Percentiles rank a stretch among this genome's conserved stretches.
These are phyloP conservation scores for Cinclus cinclus DNA, from an alignment of 2,113 vertebrate species.

Conservation along the genomic window DNA sequence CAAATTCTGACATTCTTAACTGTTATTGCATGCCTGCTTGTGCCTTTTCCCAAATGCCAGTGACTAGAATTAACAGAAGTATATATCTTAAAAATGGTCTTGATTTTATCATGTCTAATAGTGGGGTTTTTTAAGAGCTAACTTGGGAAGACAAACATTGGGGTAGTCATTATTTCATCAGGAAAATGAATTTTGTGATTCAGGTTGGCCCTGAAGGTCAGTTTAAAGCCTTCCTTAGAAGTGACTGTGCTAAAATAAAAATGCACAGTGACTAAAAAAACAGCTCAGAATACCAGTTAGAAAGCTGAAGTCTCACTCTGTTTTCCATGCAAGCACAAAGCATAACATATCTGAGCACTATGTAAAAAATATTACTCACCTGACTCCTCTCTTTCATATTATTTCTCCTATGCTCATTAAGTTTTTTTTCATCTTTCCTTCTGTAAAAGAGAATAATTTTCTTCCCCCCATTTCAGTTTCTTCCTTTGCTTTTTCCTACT, in stretches of 20 bases:
- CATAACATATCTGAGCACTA: background rate
- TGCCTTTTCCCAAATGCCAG: background rate
- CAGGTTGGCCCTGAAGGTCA: background rate
- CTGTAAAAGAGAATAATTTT: background rate
- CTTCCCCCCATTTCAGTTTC: background rate
- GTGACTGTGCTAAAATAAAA: background rate
- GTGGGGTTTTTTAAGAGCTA: background rate
- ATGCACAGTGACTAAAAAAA: background rate
- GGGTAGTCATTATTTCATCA: background rate
- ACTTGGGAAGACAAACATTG: background rate
- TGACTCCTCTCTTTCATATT: background rate
- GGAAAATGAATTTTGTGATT: background rate
- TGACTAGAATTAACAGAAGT: background rate
- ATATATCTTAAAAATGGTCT: background rate
- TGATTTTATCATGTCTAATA: background rate
- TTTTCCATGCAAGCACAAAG: background rate
- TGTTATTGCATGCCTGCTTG: background rate
- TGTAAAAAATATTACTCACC: background rate
- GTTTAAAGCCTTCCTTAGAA: constrained; percentile 3
- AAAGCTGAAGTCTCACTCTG: background rate
- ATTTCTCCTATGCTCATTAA: background rate
- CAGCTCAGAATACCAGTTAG: background rate
- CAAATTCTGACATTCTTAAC: background rate
- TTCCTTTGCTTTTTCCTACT: constrained; percentile 1
- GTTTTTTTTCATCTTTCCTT: background rate